phyloP scores from a whole-genome alignment of 2,888 invertebrate genomes.

The Heliconius ethilla region DNA sequence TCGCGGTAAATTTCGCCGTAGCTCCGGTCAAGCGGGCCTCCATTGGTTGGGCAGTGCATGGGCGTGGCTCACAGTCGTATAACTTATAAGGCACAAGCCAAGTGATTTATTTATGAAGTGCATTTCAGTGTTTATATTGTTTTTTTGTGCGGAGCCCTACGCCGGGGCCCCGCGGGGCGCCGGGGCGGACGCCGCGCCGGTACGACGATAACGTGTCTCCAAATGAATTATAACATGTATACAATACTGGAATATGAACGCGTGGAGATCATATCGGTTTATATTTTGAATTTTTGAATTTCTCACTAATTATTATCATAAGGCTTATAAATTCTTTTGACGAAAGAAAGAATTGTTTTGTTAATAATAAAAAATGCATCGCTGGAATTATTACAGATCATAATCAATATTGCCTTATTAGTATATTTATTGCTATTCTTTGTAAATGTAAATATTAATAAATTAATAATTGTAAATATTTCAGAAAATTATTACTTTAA shows the following conservation, averaged over 20 bases:
- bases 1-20: slow-evolving; percentile 75
- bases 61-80: slow-evolving; percentile 70
- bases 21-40: slow-evolving; percentile 51
- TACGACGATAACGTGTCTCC: slow-evolving; percentile 48
- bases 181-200: slow-evolving; percentile 62
- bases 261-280: background rate
- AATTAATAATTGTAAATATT: too few relatives aligned
- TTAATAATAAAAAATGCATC: background rate
- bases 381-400: background rate
- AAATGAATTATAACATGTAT: slow-evolving; percentile 4
- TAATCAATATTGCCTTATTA: too few relatives aligned
- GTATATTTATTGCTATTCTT: too few relatives aligned
- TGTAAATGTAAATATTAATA: too few relatives aligned
- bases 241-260: slow-evolving; percentile 8
- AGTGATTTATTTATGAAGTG: slow-evolving; percentile 77
- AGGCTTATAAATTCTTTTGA: background rate
- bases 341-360: background rate
- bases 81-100: slow-evolving; percentile 66
- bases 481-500: too few relatives aligned
- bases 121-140: slow-evolving; percentile 60
- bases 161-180: slow-evolving; percentile 57
- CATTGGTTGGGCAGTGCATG: slow-evolving; percentile 62
- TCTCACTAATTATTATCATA: background rate
- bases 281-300: slow-evolving; percentile 1
- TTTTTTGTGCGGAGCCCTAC: slow-evolving; percentile 51